Evolutionary conservation across 1,140 invertebrate species (phyloP).

Genomic region (Drosophila elegans): DNA sequence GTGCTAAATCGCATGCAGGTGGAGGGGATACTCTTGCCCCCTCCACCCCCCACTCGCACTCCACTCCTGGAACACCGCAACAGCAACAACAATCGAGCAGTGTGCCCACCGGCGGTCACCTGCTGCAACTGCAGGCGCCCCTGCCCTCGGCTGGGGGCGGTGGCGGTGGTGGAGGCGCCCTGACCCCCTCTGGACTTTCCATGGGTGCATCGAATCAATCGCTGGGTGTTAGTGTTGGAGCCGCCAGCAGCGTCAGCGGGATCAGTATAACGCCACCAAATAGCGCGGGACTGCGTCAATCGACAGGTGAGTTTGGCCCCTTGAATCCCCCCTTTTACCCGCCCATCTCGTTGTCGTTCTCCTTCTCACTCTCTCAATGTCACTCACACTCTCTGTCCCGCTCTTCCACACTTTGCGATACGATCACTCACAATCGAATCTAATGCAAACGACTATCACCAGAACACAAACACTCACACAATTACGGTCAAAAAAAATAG

Average conservation of each 20-base stretch:
- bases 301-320: conserved; percentile 69
- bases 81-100: conserved; percentile 68
- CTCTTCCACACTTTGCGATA: conserved; percentile 1
- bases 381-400: conserved; percentile 9
- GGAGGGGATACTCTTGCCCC: conserved; percentile 57
- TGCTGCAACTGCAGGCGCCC: conserved; percentile 54
- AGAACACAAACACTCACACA: conserved; percentile 11
- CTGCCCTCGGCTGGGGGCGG: conserved; percentile 20
- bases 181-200: conserved; percentile 44
- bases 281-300: conserved; percentile 75
- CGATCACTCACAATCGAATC: conserved; percentile 28
- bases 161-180: conserved; percentile 15
- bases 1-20: conserved; percentile 52
- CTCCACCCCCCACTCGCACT: conserved; percentile 61
- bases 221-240: conserved; percentile 63
- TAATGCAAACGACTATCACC: conserved; percentile 17
- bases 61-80: conserved; percentile 60
- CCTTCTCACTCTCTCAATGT: conserved; percentile 37
- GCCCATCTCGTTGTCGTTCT: conserved; percentile 16
- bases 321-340: conserved; percentile 1
- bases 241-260: conserved; percentile 63
- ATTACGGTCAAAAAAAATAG: conserved; percentile 21
- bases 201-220: conserved; percentile 80
- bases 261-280: conserved; percentile 80
- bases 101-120: conserved; percentile 67